Percentiles rank a stretch among this genome's conserved stretches.
Evolutionary conservation across 1,140 invertebrate species (phyloP).

Genomic region (Neodiprion pinetum): DNA sequence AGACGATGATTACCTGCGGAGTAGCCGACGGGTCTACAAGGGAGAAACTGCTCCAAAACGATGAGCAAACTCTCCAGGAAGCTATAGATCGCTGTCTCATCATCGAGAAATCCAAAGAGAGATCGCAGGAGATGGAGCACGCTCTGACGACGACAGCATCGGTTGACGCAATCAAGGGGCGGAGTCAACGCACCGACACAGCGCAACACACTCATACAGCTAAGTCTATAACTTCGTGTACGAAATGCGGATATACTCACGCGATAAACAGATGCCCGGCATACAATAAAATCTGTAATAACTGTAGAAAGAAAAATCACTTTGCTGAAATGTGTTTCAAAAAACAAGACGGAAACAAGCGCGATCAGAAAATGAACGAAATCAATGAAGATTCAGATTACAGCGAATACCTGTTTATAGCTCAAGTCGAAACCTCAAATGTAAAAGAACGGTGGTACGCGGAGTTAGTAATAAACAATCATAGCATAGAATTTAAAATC

Average conservation of each 20-base stretch:
- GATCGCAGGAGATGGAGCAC: constrained; percentile 18
- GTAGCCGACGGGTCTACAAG: constrained; percentile 11
- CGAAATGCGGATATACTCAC: constrained; percentile 25
- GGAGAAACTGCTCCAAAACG: constrained; percentile 22
- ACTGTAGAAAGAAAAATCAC: constrained; percentile 30
- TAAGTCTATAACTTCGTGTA: constrained; percentile 20
- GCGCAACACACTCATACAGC: constrained; percentile 8
- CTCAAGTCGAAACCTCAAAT: not conserved
- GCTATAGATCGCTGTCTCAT: constrained; percentile 16
- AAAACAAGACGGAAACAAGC: constrained; percentile 17
- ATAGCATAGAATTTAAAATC: constrained; percentile 25
- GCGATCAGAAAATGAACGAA: constrained; percentile 16
- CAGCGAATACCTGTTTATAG: constrained; percentile 14
- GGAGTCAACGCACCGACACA: constrained; percentile 16
- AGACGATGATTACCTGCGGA: constrained; percentile 20
- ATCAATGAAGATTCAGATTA: constrained; percentile 11
- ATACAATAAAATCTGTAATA: constrained; percentile 27
- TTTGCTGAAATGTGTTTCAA: constrained; percentile 26
- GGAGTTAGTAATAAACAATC: constrained; percentile 22
- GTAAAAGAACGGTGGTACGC: constrained; percentile 15
- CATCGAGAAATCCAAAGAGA: constrained; percentile 19
- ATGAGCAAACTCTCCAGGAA: constrained; percentile 15
- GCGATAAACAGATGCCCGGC: constrained; percentile 27
- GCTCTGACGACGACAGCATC: constrained; percentile 3
- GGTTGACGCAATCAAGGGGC: constrained; percentile 21